Base-by-base conservation (phyloP, 2,797 vertebrate species). In the Poeciliopsis turneri region DNA sequence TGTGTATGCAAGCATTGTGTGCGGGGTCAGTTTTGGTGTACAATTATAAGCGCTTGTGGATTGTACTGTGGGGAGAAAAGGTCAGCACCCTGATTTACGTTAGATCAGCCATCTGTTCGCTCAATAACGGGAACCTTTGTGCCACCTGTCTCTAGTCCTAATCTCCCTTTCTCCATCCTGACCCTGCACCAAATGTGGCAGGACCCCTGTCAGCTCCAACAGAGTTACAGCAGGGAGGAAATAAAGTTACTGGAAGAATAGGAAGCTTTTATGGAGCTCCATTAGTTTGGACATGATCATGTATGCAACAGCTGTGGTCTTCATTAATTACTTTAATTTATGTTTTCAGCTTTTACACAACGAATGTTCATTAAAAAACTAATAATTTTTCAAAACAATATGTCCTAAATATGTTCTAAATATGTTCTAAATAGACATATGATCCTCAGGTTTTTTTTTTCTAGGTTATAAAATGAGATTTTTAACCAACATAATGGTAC, bases 81-180 rank as follows among this genome's bases (percentile, higher is more conserved):
- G 92, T 93, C 91, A 90, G 82, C 78, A 36, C 72, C 81, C 74
- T 13, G 59, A 84, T 88, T 90, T 84, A 71, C 74, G 61, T 88
- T 90, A 82, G 89, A 90, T 81, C 84, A 78, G 89, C 94, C 94
- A 94, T 94, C 94, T 95, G 93, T 84, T 92, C 82, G 64, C 80
- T 82, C 71, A 74, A 68, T 82, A 18, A 85, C 53, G 74, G 33
- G 51, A 77, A 81, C 33, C 84, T 81, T 78, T n/a, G 55, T 79
- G 80, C 92, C 94, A 92, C 93, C 92, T 91, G 92, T 88, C 90
- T 83, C 88, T 85, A 76, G 33, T 82, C 79, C 79, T 90, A 86
- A 90, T 81, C 78, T 86, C 85, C 84, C 80, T 85, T 82, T 84
- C 80, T 88, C 83, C 57, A 41, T n/a, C 79, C 75, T 90, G 86